Evolutionary conservation across 2,888 invertebrate species (phyloP).

Genomic region (Iselma pallidipennis): DNA sequence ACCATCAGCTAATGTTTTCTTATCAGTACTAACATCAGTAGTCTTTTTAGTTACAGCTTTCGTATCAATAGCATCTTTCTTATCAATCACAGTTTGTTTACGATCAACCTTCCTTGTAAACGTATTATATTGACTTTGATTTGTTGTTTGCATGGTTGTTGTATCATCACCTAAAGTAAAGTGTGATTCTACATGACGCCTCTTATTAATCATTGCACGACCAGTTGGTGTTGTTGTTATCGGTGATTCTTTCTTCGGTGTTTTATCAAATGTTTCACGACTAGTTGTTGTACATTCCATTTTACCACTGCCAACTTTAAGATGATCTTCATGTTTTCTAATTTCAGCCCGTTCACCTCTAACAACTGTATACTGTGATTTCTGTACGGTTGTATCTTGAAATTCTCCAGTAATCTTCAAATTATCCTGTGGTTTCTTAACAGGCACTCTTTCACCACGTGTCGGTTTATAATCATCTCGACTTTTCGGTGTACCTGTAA

Average conservation of each 20-base stretch:
- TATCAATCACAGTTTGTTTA: constrained; percentile 32
- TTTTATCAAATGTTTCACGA: constrained; percentile 59
- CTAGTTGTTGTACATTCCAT: constrained; percentile 60
- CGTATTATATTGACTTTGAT: constrained; percentile 62
- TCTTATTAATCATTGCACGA: constrained; percentile 55
- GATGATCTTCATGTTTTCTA: constrained; percentile 58
- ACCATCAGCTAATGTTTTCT: constrained; percentile 59
- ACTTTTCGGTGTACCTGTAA: constrained; percentile 53
- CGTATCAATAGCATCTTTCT: constrained; percentile 26
- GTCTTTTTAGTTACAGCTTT: constrained; percentile 28
- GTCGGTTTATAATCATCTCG: constrained; percentile 56
- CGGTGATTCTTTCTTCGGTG: constrained; percentile 60
- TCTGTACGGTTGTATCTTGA: constrained; percentile 54
- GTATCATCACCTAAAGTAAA: constrained; percentile 65
- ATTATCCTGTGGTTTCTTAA: constrained; percentile 65
- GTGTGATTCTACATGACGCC: constrained; percentile 70
- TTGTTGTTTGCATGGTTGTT: constrained; percentile 60
- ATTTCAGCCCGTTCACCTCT: constrained; percentile 58
- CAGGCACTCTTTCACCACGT: constrained; percentile 56
- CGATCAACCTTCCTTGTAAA: constrained; percentile 44
- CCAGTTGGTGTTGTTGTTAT: constrained; percentile 59
- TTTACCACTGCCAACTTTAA: constrained; percentile 58
- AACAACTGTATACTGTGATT: constrained; percentile 56
- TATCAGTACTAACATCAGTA: constrained; percentile 48
- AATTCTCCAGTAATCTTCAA: constrained; percentile 58